Evolutionary conservation across 2,797 vertebrate genomes (phyloP).

Genomic region (Pseudocheirus occidentalis): DNA sequence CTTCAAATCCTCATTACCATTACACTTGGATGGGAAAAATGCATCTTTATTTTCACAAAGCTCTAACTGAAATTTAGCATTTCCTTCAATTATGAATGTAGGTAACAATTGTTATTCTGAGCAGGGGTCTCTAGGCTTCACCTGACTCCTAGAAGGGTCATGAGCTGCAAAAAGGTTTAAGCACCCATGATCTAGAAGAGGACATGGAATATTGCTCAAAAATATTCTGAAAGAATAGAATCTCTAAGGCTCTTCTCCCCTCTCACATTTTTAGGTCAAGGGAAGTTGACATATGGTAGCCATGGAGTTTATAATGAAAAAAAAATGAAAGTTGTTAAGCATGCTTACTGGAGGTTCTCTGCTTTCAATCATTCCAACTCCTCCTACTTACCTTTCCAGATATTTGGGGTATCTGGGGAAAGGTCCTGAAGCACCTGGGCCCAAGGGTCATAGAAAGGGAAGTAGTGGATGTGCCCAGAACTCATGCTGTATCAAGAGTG

Average conservation of each 20-base stretch:
- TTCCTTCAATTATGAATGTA: neutral
- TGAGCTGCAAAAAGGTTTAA: neutral
- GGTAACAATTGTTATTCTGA: neutral
- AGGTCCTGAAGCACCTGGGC: too few species aligned
- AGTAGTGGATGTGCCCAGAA: neutral
- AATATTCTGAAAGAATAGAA: neutral
- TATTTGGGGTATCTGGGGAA: neutral
- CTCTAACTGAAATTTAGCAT: neutral
- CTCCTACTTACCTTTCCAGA: neutral
- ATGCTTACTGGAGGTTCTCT: neutral
- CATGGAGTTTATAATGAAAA: neutral
- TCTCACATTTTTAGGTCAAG: neutral
- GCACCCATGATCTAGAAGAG: neutral
- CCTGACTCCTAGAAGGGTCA: neutral
- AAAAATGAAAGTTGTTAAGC: neutral
- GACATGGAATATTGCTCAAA: neutral
- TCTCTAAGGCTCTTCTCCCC: neutral
- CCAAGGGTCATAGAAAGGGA: neutral
- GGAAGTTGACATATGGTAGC: neutral
- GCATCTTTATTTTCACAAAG: neutral
- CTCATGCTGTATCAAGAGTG: neutral
- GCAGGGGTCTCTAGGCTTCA: neutral
- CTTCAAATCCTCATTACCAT: too few species aligned
- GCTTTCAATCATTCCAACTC: neutral
- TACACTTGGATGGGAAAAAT: neutral